Evolutionary conservation across 2,797 vertebrate species (phyloP).

Genomic region (Cephalopachus bancanus): DNA sequence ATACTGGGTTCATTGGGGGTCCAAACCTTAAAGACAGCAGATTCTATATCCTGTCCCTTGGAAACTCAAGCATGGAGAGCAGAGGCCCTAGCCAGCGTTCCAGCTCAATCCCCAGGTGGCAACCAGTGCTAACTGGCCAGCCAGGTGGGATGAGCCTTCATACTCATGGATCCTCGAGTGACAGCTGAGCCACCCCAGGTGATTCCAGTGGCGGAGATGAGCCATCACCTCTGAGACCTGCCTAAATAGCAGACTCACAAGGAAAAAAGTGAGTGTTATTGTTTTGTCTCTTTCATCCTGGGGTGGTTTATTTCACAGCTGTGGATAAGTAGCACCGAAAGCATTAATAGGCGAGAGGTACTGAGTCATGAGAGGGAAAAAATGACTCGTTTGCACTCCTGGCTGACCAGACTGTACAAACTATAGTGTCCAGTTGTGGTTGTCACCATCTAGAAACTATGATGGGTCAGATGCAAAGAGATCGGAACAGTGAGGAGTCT

Average conservation of each 20-base stretch:
- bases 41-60: background rate
- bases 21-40: background rate
- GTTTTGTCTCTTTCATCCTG: background rate
- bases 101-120: background rate
- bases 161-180: background rate
- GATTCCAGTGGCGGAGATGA: background rate
- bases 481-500: background rate
- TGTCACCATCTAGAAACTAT: background rate
- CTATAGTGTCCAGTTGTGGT: background rate
- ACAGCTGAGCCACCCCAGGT: background rate
- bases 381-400: background rate
- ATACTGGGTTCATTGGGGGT: background rate
- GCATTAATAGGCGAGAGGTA: background rate
- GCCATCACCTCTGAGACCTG: background rate
- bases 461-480: slow-evolving; percentile 13
- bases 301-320: background rate
- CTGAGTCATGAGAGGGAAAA: background rate
- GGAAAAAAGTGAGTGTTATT: background rate
- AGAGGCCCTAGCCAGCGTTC: background rate
- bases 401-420: background rate
- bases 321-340: background rate
- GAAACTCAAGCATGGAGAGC: background rate
- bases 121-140: background rate
- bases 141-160: background rate
- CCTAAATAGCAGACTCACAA: background rate